These are phyloP conservation scores for Luperina nickerlii DNA, from an alignment of 2,888 invertebrate genomes.

Conservation along the genomic window DNA sequence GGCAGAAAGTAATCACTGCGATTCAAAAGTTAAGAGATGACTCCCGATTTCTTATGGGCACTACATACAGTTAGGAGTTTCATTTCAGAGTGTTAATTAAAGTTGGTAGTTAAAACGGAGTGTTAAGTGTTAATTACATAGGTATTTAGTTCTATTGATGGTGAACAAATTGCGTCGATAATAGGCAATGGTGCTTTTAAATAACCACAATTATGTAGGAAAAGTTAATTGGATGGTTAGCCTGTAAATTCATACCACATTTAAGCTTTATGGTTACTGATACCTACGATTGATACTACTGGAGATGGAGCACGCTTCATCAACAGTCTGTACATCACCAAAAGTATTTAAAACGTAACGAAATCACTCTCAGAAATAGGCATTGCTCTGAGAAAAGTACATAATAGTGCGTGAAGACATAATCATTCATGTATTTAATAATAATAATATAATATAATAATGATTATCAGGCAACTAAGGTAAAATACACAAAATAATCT, in stretches of 20 bases:
- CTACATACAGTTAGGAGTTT: not conserved
- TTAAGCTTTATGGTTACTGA: not conserved
- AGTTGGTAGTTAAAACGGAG: slow-evolving; percentile 10
- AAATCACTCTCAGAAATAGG: not conserved
- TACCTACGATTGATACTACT: not conserved
- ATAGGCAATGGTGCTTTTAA: not conserved
- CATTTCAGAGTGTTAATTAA: not conserved
- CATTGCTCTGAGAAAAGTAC: not conserved
- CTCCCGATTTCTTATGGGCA: not conserved
- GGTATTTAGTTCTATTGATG: not conserved
- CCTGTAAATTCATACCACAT: not conserved
- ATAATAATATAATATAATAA: no score
- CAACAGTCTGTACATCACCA: not conserved
- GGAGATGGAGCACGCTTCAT: not conserved
- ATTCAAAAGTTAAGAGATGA: not conserved
- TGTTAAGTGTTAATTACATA: not conserved
- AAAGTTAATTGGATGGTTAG: slow-evolving; percentile 9
- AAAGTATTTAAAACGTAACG: not conserved
- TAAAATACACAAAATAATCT: no score
- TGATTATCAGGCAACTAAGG: no score
- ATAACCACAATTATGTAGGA: slow-evolving; percentile 3
- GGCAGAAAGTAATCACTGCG: not conserved
- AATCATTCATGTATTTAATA: not conserved
- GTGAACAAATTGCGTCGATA: not conserved
- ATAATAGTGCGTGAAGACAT: not conserved